Evolutionary conservation across 1,140 invertebrate genomes (phyloP).

Genomic region (Bathynomus jamesi): DNA sequence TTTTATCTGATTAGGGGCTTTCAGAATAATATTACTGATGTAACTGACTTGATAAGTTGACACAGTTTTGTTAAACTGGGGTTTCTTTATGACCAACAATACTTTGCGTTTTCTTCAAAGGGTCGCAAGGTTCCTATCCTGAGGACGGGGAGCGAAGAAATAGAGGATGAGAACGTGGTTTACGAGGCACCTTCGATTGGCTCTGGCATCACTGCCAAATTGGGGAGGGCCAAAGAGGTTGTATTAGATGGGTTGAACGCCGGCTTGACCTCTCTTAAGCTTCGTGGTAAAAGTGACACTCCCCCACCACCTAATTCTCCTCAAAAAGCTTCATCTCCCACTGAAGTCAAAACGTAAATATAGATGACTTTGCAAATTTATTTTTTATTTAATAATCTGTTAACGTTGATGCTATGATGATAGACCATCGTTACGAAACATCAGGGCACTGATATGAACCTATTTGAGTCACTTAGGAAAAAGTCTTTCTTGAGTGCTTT

Average conservation of each 20-base stretch:
- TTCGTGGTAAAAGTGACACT: constrained; percentile 13
- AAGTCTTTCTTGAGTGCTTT: too few species aligned
- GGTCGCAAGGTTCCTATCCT: constrained; percentile 22
- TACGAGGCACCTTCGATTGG: constrained; percentile 19
- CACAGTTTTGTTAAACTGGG: background rate
- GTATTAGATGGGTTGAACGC: constrained; percentile 21
- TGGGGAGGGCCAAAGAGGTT: constrained; percentile 23
- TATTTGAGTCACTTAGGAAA: too few species aligned
- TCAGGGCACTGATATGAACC: too few species aligned
- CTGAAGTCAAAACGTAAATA: constrained; percentile 11
- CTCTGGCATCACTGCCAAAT: constrained; percentile 19
- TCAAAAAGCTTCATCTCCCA: constrained; percentile 1
- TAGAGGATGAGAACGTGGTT: constrained; percentile 19
- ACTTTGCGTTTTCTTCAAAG: background rate
- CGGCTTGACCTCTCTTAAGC: constrained; percentile 21
- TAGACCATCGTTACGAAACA: too few species aligned
- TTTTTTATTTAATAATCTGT: too few species aligned
- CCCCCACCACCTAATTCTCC: constrained; percentile 17
- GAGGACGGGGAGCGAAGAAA: constrained; percentile 22
- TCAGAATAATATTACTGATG: too few species aligned
- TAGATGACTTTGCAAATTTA: background rate
- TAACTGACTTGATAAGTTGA: too few species aligned
- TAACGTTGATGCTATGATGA: too few species aligned
- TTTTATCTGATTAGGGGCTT: too few species aligned
- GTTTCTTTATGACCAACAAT: background rate